Percentiles rank a stretch among this genome's conserved stretches.
These are phyloP conservation scores for Microctonus brassicae DNA, from an alignment of 2,888 invertebrate genomes.

Conservation along the genomic window DNA sequence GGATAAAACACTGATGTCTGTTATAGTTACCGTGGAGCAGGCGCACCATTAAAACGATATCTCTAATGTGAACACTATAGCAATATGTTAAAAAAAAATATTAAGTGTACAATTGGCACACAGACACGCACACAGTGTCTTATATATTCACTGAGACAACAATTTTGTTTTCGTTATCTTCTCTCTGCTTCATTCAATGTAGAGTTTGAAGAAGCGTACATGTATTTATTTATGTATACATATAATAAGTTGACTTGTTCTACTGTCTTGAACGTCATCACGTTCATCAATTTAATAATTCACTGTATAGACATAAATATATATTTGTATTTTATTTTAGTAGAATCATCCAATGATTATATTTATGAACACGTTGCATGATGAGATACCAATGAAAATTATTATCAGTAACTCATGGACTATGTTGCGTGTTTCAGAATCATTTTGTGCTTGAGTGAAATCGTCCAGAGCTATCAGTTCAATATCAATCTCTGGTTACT, in stretches of 20 bases:
- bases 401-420: neutral
- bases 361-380: neutral
- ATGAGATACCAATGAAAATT: neutral
- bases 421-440: neutral
- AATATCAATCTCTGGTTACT: neutral
- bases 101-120: neutral
- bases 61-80: conserved; percentile 24
- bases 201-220: neutral
- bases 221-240: too few relatives aligned
- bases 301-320: neutral
- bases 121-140: neutral
- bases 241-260: neutral
- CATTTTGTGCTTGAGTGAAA: neutral
- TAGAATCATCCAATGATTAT: neutral
- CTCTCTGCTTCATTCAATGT: neutral
- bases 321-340: neutral
- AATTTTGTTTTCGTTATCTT: neutral
- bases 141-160: neutral
- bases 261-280: neutral
- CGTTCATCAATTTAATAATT: neutral
- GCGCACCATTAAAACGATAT: conserved; percentile 51
- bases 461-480: neutral
- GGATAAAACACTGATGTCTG: conserved; percentile 42
- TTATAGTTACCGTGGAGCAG: conserved; percentile 46
- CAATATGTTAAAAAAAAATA: neutral